A percentile compares a stretch with the other conserved stretches of the same genome.
Conservation (phyloP, 2,888 invertebrate genomes). For the Chaitophorus viminalis region DNA sequence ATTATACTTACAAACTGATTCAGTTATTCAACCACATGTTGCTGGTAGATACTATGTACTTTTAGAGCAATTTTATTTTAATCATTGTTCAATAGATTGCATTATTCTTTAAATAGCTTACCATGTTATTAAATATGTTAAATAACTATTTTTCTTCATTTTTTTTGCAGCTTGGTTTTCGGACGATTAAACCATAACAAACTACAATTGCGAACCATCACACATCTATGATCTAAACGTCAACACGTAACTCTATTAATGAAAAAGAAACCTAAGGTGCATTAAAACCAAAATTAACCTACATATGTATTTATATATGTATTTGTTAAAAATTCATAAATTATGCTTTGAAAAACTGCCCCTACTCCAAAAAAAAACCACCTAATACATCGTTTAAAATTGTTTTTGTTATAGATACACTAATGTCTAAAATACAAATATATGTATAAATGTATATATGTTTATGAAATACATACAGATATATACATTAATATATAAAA, state of each 20-base stretch:
- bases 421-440: neutral
- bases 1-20: neutral
- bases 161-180: conserved; percentile 61
- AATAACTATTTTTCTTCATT: neutral
- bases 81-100: conserved; percentile 31
- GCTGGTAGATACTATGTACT: conserved; percentile 33
- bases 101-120: neutral
- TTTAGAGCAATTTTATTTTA: conserved; percentile 47
- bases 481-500: neutral
- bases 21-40: neutral
- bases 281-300: conserved; percentile 38
- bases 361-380: conserved; percentile 33
- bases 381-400: conserved; percentile 33
- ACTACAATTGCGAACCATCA: conserved; percentile 18
- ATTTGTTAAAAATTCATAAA: conserved; percentile 32
- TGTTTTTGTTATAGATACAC: conserved; percentile 37
- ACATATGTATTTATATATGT: conserved; percentile 32
- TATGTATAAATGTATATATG: neutral
- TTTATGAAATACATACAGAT: neutral
- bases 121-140: neutral
- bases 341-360: conserved; percentile 57
- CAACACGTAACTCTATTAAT: conserved; percentile 27
- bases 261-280: conserved; percentile 57
- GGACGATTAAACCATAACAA: conserved; percentile 50
- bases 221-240: conserved; percentile 29